Evolutionary conservation across 2,888 invertebrate species (phyloP).

Genomic region (Pyrrhia umbra): DNA sequence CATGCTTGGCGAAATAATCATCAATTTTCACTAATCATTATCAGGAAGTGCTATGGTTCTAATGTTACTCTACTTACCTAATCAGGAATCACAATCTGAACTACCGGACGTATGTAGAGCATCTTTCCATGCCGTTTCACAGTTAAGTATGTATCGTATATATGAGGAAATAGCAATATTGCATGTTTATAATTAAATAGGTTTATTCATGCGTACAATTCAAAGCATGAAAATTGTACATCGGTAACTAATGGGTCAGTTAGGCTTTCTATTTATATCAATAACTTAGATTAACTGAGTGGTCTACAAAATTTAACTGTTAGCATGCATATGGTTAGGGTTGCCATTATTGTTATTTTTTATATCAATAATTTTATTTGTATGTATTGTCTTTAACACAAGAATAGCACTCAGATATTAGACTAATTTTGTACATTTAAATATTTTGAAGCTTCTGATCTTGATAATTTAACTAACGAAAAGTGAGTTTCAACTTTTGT

Average conservation of each 20-base stretch:
- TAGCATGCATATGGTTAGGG: conserved; percentile 39
- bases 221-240: conserved; percentile 51
- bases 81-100: conserved; percentile 38
- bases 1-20: conserved; percentile 8
- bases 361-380: not conserved
- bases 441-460: no score
- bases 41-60: conserved; percentile 2
- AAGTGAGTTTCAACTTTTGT: no score
- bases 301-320: conserved; percentile 45
- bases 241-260: conserved; percentile 41
- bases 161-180: conserved; percentile 48
- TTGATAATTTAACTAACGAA: no score
- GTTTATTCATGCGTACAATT: conserved; percentile 48
- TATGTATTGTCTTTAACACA: not conserved
- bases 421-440: not conserved
- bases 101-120: conserved; percentile 36
- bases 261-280: conserved; percentile 59
- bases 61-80: conserved; percentile 42
- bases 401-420: not conserved
- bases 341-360: conserved; percentile 12
- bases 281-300: conserved; percentile 52
- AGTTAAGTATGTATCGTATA: conserved; percentile 33
- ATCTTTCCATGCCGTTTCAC: conserved; percentile 43
- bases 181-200: conserved; percentile 55
- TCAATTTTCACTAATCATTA: not conserved